These are phyloP conservation scores for Marmota monax DNA, from an alignment of 2,113 vertebrate genomes.

Conservation along the genomic window DNA sequence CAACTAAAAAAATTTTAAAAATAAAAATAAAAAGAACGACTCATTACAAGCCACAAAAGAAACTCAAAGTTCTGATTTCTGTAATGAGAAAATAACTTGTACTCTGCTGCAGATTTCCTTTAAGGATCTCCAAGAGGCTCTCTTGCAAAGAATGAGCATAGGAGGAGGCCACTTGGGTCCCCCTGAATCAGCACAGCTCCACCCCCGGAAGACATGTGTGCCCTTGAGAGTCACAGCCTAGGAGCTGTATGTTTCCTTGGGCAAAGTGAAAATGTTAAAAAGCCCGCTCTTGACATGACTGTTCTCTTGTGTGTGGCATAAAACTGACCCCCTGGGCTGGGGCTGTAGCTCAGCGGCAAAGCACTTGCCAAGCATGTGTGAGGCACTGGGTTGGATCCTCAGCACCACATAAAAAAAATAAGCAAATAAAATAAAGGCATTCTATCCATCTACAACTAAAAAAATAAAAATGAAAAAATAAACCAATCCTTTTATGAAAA, in stretches of 20 bases:
- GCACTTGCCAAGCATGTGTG: no score
- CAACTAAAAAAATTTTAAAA: no score
- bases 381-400: no score
- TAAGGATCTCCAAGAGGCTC: background rate
- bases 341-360: no score
- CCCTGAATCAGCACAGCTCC: background rate
- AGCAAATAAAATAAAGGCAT: no score
- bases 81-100: background rate
- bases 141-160: background rate
- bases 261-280: background rate
- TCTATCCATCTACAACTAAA: no score
- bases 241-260: background rate
- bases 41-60: background rate
- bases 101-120: background rate
- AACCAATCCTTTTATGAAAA: no score
- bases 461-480: no score
- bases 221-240: accelerated
- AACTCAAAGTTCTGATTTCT: background rate
- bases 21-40: no score
- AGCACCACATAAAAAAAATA: no score
- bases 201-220: background rate
- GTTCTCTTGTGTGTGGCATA: accelerated
- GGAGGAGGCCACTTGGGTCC: accelerated
- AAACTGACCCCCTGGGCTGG: background rate
- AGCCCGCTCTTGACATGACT: background rate